Evolutionary conservation across 2,113 vertebrate genomes (phyloP).

Genomic region (Pipa parva): DNA sequence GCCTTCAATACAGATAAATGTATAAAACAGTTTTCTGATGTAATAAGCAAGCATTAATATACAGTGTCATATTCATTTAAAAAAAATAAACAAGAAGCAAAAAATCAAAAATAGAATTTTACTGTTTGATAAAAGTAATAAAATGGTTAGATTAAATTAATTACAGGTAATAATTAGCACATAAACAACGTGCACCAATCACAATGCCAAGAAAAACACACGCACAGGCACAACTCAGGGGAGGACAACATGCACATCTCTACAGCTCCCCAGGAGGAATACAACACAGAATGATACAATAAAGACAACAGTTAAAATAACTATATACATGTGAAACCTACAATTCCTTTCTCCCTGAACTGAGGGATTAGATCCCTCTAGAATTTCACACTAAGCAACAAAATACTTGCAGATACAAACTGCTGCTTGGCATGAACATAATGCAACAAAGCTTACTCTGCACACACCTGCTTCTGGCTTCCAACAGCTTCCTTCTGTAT

Average conservation of each 20-base stretch:
- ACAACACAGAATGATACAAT: slow-evolving; percentile 48
- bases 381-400: slow-evolving; percentile 7
- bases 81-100: slow-evolving; percentile 51
- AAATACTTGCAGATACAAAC: slow-evolving; percentile 9
- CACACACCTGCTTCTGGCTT: too few relatives aligned
- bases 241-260: slow-evolving; percentile 37
- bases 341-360: slow-evolving; percentile 1
- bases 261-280: slow-evolving; percentile 23
- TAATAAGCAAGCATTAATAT: too few relatives aligned
- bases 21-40: too few relatives aligned
- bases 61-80: too few relatives aligned
- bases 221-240: not conserved
- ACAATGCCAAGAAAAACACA: slow-evolving; percentile 16
- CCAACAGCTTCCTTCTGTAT: too few relatives aligned
- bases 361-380: not conserved
- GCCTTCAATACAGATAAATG: too few relatives aligned
- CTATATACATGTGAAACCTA: slow-evolving; percentile 40
- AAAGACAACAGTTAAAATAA: slow-evolving; percentile 40
- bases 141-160: slow-evolving; percentile 64
- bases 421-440: too few relatives aligned
- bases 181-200: slow-evolving; percentile 41
- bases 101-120: slow-evolving; percentile 64
- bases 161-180: slow-evolving; percentile 45
- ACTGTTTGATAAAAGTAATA: slow-evolving; percentile 60
- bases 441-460: too few relatives aligned